Evolutionary conservation across 2,113 vertebrate genomes (phyloP), one percentile per base, ranked within the genome.

Genomic region (Hyperopisus bebe): DNA sequence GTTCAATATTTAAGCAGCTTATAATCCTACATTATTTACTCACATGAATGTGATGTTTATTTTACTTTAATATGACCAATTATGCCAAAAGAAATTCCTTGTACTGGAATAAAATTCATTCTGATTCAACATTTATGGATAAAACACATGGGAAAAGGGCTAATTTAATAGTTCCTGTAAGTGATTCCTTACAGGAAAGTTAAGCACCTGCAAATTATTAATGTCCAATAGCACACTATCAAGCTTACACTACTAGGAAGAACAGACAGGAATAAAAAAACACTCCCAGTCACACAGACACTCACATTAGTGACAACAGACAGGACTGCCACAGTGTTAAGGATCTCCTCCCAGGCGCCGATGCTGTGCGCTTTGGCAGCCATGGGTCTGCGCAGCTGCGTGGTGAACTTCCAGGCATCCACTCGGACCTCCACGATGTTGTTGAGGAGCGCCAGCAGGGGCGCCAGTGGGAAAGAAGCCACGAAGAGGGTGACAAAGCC

Each of bases 401-500:
- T 99, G 42, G 98, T 99, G 90, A 99, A 95, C 70, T 99, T 99
- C 98, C 98, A 99, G 90, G 98, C 86, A 15, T 90, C 70, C n/a
- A 86, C 89, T 82, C 98, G 95, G 47, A 99, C 96, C 94, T 98
- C 98, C 77, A 99, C 92, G 89, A 99, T 95, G 92, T 99, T 99
- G 92, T 99, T 99, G 89, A 99, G 92, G 50, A 99, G 96, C 19
- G 98, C 98, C 94, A 99, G 94, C n/a, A 99, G 95, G 0, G 98
- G 98, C 58, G 98, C 98, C 97, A 99, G 92, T 0, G 98, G 98
- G 94, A 99, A 99, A 90, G 98, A 99, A 5, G 98, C 98, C 90
- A 99, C 98, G 0, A 99, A 99, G 7, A 99, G 95, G 0, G 98
- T 99, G 90, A 99, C 98, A 94, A 99, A 99, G 89, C 98, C 98